phyloP scores from a whole-genome alignment of 2,888 invertebrate species.

The Drosophila peninsularis region DNA sequence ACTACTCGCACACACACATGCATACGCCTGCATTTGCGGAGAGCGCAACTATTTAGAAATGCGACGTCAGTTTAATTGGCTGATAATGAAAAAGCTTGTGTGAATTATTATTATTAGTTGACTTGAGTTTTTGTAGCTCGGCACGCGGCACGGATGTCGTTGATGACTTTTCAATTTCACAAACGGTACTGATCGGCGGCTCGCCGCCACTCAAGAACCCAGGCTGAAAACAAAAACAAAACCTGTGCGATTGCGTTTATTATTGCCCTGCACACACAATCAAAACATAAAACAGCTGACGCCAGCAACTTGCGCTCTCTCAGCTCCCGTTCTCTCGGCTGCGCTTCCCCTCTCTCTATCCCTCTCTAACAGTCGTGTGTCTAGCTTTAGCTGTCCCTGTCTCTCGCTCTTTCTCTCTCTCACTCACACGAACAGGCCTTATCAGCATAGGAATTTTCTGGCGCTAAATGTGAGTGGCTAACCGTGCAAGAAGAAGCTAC shows the following conservation, averaged over 20 bases:
- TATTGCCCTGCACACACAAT: conserved; percentile 51
- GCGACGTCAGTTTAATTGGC: conserved; percentile 52
- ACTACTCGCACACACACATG: conserved; percentile 1
- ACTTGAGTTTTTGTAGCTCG: conserved; percentile 6
- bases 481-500: conserved; percentile 42
- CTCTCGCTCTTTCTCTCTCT: conserved; percentile 9
- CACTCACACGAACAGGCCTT: conserved; percentile 28
- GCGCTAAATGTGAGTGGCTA: conserved; percentile 49
- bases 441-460: conserved; percentile 65
- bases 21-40: conserved; percentile 1
- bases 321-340: neutral
- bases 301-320: conserved; percentile 28
- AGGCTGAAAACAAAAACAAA: conserved; percentile 40
- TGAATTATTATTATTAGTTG: neutral
- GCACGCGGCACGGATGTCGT: conserved; percentile 29
- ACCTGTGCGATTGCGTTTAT: conserved; percentile 58
- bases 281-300: conserved; percentile 76
- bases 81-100: conserved; percentile 36
- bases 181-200: conserved; percentile 66
- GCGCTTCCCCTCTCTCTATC: neutral
- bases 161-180: conserved; percentile 75
- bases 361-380: conserved; percentile 10
- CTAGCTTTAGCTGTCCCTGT: conserved; percentile 11
- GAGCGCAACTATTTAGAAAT: conserved; percentile 30
- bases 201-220: conserved; percentile 49